phyloP scores from a whole-genome alignment of 2,797 vertebrate genomes.

The Menidia menidia region DNA sequence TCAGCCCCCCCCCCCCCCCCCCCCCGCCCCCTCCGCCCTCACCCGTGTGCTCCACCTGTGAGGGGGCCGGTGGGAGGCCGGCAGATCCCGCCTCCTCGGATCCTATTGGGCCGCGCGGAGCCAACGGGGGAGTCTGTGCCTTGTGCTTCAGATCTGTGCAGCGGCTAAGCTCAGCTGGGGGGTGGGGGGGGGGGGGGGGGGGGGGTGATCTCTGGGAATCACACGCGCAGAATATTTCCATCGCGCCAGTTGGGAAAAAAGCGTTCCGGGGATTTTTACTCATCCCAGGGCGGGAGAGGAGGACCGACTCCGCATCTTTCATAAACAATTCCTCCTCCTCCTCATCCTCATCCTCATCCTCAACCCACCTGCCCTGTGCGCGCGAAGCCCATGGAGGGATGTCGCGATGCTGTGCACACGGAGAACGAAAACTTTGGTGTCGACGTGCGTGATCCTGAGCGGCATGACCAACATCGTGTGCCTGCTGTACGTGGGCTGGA shows the following conservation, averaged over 20 bases:
- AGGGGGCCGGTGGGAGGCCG: constrained; percentile 17
- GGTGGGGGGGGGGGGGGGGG: constrained; percentile 38
- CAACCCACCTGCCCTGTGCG: constrained; percentile 63
- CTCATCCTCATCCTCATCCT: constrained; percentile 58
- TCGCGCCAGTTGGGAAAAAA: neutral
- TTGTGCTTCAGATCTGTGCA: constrained; percentile 42
- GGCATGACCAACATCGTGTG: constrained; percentile 98
- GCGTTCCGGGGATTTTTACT: neutral
- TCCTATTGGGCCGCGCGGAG: constrained; percentile 59
- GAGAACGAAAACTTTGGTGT: constrained; percentile 99
- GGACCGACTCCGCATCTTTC: constrained; percentile 25
- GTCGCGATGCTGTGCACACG: constrained; percentile 95
- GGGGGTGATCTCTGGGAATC: constrained; percentile 17
- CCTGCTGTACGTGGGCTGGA: constrained; percentile 96
- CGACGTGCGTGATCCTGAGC: constrained; percentile 96
- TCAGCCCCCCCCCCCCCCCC: neutral
- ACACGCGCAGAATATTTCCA: neutral
- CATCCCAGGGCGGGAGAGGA: constrained; percentile 16
- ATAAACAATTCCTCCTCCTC: constrained; percentile 26
- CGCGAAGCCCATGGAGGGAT: constrained; percentile 86
- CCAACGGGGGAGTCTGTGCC: constrained; percentile 9
- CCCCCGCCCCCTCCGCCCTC: neutral
- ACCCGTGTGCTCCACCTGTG: constrained; percentile 22
- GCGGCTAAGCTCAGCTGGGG: constrained; percentile 44
- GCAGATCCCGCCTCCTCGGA: constrained; percentile 62